Base-by-base conservation (phyloP, 2,888 invertebrate genomes). In the Synergus laeviventris region DNA sequence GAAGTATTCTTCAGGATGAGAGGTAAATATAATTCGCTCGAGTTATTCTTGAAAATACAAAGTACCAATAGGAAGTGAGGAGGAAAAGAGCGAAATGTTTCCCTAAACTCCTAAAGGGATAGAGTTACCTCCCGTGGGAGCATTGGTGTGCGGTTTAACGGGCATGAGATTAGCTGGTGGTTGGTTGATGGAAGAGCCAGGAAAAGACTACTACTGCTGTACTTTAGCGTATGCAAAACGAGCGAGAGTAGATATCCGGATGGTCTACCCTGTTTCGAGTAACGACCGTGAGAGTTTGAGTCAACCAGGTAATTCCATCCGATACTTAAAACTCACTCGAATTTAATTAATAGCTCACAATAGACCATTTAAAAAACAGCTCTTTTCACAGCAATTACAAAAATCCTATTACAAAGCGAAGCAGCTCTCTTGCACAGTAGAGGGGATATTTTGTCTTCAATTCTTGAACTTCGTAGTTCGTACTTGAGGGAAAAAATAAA, bases 101-200 rank as follows among this genome's bases (percentile, higher is more conserved):
- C 45, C 21, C 31, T 21, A 36, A 49, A 49, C n/a, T 31, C 21
- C 31, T 21, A 36, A 49, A 49, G 16, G 70, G 70, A 45, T 70
- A 31, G 45, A 70, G 45, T 70, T 70, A 70, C 66, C 31, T 70
- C 16, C n/a, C 45, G 66, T 70, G 66, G 45, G 66, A 70, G 66
- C 24, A 70, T 66, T n/a, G n/a, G 49, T 70, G 66, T 49, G 66
- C 45, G 66, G 24, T 70, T 70, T 45, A 70, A 70, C 66, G 24
- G 24, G 66, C n/a, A 70, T 70, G 66, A 70, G 24, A 70, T 70
- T 70, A 70, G 31, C 66, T 45, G 49, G 45, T 70, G 66, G 66
- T 70, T 21, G 49, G 42, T 31, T 70, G 66, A 70, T 70, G 66
- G 66, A 70, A 49, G 66, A 70, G 66, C n/a, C 24, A 49, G 66